A percentile compares a stretch with the other conserved stretches of the same genome.
Evolutionary conservation across 2,888 invertebrate genomes (phyloP).

Genomic region (Drosophila pegasa): DNA sequence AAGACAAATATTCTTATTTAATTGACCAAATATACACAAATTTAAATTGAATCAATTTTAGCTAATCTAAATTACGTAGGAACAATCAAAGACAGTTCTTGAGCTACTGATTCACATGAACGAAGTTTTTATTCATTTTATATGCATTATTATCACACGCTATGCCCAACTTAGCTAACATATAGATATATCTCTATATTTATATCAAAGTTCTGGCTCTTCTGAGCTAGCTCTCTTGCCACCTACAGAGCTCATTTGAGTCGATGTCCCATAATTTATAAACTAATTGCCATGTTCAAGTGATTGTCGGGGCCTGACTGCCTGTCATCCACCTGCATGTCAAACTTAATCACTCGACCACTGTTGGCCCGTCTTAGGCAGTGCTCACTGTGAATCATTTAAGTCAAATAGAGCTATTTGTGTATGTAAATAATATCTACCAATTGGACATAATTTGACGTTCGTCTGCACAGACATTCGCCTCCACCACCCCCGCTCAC

Average conservation of each 20-base stretch:
- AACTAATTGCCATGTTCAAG: slow-evolving; percentile 1
- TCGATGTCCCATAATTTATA: neutral
- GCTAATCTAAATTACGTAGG: neutral
- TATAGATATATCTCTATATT: too few species aligned
- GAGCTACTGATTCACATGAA: neutral
- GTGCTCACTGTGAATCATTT: neutral
- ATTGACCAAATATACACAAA: neutral
- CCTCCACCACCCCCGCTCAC: neutral
- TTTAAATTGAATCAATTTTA: neutral
- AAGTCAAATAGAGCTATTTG: slow-evolving; percentile 4
- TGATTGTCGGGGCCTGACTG: neutral
- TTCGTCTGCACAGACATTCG: neutral
- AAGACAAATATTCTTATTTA: neutral
- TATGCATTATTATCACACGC: too few species aligned
- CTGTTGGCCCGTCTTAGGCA: neutral
- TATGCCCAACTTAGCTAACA: too few species aligned
- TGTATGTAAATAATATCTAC: slow-evolving; percentile 9
- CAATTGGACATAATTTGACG: slow-evolving; percentile 17
- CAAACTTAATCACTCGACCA: neutral
- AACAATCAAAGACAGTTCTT: neutral
- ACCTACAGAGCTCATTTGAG: too few species aligned
- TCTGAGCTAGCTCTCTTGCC: too few species aligned
- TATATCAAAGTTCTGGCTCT: too few species aligned
- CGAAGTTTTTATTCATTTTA: neutral
- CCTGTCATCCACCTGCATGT: neutral